phyloP scores from a whole-genome alignment of 1,140 invertebrate species.

The Ostrea denselamellosa region DNA sequence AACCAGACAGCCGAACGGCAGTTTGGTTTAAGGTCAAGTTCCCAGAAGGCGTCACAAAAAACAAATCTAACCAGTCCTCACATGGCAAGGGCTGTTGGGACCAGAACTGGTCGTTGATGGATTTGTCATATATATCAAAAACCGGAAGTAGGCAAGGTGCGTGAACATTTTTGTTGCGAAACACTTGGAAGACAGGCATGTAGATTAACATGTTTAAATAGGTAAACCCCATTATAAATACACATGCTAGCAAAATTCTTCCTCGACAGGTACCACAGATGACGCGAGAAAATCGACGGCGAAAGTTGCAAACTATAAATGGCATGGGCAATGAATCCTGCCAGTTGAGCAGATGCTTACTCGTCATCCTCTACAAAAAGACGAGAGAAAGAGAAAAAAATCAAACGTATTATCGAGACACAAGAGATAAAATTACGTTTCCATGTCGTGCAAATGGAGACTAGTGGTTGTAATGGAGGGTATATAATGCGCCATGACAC shows the following conservation, averaged over 20 bases:
- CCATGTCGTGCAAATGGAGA: background rate
- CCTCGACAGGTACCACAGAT: background rate
- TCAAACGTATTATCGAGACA: background rate
- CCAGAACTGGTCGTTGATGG: slow-evolving; percentile 83
- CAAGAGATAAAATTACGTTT: background rate
- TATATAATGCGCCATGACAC: slow-evolving; percentile 1
- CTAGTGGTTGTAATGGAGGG: background rate
- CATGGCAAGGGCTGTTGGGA: slow-evolving; percentile 82
- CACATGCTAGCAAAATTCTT: background rate
- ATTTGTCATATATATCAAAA: slow-evolving; percentile 86
- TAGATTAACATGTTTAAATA: slow-evolving; percentile 16
- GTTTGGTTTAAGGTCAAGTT: slow-evolving; percentile 70
- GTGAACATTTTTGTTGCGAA: slow-evolving; percentile 34
- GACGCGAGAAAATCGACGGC: background rate
- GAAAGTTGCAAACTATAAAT: background rate
- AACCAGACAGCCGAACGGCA: slow-evolving; percentile 59
- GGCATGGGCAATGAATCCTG: background rate
- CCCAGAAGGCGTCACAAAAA: slow-evolving; percentile 69
- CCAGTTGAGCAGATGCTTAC: background rate
- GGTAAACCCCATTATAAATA: background rate
- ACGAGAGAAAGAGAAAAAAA: background rate
- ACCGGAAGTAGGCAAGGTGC: slow-evolving; percentile 88
- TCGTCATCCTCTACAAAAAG: background rate
- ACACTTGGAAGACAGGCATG: slow-evolving; percentile 36
- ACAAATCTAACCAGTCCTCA: slow-evolving; percentile 78